These are phyloP conservation scores for Bombyx huttoni DNA, from an alignment of 2,888 invertebrate species.

Conservation along the genomic window DNA sequence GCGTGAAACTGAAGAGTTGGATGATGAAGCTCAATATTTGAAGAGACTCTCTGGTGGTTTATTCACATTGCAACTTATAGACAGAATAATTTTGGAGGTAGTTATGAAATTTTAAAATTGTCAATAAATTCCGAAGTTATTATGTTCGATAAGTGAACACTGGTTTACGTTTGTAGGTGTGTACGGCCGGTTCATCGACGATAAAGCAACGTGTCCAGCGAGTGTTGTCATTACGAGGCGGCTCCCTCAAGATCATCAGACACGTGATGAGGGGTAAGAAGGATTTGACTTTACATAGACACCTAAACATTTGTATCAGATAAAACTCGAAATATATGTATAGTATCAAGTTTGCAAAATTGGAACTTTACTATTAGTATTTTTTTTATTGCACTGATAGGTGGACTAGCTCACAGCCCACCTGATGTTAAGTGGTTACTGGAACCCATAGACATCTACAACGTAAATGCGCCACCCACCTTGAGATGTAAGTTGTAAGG, in stretches of 20 bases:
- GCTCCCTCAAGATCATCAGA: conserved; percentile 92
- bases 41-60: conserved; percentile 92
- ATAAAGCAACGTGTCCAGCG: conserved; percentile 91
- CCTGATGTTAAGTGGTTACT: no score
- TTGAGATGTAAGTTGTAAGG: no score
- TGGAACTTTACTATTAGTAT: no score
- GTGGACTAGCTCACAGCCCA: no score
- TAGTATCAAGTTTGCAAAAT: no score
- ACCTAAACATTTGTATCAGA: no score
- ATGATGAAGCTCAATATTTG: conserved; percentile 90
- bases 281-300: no score
- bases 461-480: no score
- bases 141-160: no score
- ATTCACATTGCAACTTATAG: conserved; percentile 96
- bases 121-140: background rate
- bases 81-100: conserved; percentile 88
- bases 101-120: conserved; percentile 8
- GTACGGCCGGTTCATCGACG: conserved; percentile 78
- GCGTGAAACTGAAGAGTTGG: conserved; percentile 77
- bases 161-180: conserved; percentile 45
- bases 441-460: no score
- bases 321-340: no score
- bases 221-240: conserved; percentile 90
- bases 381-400: no score
- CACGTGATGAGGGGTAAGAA: conserved; percentile 90